A percentile compares a stretch with the other conserved stretches of the same genome.
Conservation (phyloP, 2,888 invertebrate genomes). For the Calameuta idolon region DNA sequence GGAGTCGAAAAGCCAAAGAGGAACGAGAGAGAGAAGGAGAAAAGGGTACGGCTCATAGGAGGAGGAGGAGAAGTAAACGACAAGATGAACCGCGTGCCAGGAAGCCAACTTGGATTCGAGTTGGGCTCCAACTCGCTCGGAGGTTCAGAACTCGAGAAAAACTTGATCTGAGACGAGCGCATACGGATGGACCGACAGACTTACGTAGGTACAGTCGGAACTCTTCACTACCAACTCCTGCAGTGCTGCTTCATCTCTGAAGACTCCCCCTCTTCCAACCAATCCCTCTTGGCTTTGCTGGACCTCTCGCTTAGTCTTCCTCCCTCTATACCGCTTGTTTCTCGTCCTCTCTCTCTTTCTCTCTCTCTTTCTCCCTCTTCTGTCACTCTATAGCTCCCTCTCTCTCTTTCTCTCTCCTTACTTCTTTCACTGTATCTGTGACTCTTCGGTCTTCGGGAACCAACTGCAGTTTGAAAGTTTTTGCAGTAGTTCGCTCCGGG, state of each 20-base stretch:
- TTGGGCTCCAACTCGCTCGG: slow-evolving; percentile 34
- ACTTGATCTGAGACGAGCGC: slow-evolving; percentile 63
- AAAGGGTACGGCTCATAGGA: slow-evolving; percentile 11
- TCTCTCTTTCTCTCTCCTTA: slow-evolving; percentile 31
- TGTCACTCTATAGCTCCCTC: slow-evolving; percentile 22
- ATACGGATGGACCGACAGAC: slow-evolving; percentile 37
- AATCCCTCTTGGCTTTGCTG: slow-evolving; percentile 14
- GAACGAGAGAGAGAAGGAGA: slow-evolving; percentile 17
- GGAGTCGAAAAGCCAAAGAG: background rate
- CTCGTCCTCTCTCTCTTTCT: slow-evolving; percentile 22
- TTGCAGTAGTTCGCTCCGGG: slow-evolving; percentile 37
- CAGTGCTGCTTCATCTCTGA: slow-evolving; percentile 51
- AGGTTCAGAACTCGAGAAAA: slow-evolving; percentile 57
- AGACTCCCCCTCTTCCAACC: slow-evolving; percentile 40
- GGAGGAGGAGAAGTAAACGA: slow-evolving; percentile 34
- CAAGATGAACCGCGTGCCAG: slow-evolving; percentile 61
- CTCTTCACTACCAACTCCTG: slow-evolving; percentile 38
- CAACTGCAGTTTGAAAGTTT: slow-evolving; percentile 51
- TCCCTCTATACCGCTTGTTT: slow-evolving; percentile 14
- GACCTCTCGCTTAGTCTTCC: slow-evolving; percentile 23
- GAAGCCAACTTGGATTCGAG: slow-evolving; percentile 63
- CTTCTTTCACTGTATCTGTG: slow-evolving; percentile 17
- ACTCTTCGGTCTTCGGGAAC: slow-evolving; percentile 35
- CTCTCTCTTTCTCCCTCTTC: slow-evolving; percentile 21
- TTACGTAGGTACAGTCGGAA: slow-evolving; percentile 35